A percentile compares a stretch with the other conserved stretches of the same genome.
phyloP scores from a whole-genome alignment of 1,140 invertebrate species.

The Cyrtorhinus lividipennis region DNA sequence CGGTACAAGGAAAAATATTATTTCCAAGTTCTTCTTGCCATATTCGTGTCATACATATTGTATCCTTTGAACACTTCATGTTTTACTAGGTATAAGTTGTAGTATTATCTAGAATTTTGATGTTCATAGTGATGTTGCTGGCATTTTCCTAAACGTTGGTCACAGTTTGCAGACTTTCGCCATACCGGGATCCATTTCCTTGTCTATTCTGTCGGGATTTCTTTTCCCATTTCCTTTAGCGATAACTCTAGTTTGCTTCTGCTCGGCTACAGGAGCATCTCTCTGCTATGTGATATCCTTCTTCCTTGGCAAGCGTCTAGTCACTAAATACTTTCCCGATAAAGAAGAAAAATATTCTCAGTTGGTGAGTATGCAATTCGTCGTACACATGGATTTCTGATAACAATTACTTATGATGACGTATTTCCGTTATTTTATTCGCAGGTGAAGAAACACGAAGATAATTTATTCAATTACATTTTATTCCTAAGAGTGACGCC shows the following conservation, averaged over 20 bases:
- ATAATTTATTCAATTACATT: constrained; percentile 90
- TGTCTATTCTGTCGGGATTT: constrained; percentile 95
- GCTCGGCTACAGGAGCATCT: constrained; percentile 89
- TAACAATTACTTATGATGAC: too few species aligned
- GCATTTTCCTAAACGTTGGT: too few species aligned
- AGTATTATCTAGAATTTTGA: too few species aligned
- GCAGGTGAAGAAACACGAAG: constrained; percentile 62
- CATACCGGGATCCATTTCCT: constrained; percentile 95
- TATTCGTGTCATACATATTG: constrained; percentile 93
- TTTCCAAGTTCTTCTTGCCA: constrained; percentile 74
- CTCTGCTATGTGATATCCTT: constrained; percentile 90
- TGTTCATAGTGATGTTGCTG: too few species aligned
- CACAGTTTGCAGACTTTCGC: constrained; percentile 98
- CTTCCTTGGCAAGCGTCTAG: constrained; percentile 67
- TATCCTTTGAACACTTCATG: too few species aligned
- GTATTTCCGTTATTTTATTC: too few species aligned
- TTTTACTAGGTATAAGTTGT: too few species aligned
- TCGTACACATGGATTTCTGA: too few species aligned
- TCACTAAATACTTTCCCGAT: constrained; percentile 80
- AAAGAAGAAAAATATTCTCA: constrained; percentile 70
- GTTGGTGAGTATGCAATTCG: constrained; percentile 48
- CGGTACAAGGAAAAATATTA: constrained; percentile 92
- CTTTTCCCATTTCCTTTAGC: constrained; percentile 88
- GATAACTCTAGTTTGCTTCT: constrained; percentile 80
- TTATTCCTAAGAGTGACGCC: constrained; percentile 95